These are phyloP conservation scores for Rhopalosiphum padi DNA, from an alignment of 1,140 invertebrate genomes.

Conservation along the genomic window DNA sequence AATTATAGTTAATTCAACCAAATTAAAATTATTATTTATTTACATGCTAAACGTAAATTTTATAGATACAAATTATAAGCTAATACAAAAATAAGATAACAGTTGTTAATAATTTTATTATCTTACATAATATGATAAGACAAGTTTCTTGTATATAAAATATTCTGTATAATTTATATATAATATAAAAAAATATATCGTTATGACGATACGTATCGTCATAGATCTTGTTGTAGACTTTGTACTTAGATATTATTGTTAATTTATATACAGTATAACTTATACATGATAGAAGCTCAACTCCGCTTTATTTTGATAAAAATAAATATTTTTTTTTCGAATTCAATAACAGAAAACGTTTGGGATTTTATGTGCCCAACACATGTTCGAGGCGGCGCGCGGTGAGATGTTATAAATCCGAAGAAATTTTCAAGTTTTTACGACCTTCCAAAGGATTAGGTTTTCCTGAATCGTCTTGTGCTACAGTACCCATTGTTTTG, in stretches of 20 bases:
- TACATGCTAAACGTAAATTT: too few relatives aligned
- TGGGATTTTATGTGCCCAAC: background rate
- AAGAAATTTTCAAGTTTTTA: slow-evolving; percentile 34
- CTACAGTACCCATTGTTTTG: slow-evolving; percentile 9
- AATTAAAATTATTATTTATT: too few relatives aligned
- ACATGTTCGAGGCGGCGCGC: background rate
- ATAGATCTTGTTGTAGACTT: background rate
- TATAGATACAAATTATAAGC: too few relatives aligned
- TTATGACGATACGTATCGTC: background rate
- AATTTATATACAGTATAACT: background rate
- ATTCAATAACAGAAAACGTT: slow-evolving; percentile 22
- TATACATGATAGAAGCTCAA: background rate
- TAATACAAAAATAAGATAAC: too few relatives aligned
- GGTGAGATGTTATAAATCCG: background rate
- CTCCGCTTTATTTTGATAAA: background rate
- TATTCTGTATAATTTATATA: too few relatives aligned
- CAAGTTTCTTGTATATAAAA: too few relatives aligned
- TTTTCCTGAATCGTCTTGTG: background rate
- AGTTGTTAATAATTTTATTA: too few relatives aligned
- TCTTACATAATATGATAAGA: too few relatives aligned
- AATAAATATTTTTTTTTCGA: slow-evolving; percentile 15
- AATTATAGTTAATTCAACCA: too few relatives aligned
- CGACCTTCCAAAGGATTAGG: slow-evolving; percentile 51
- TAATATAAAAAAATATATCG: background rate
- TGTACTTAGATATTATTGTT: background rate